Base-by-base conservation (phyloP, 2,888 invertebrate genomes). In the Germaria angustata region DNA sequence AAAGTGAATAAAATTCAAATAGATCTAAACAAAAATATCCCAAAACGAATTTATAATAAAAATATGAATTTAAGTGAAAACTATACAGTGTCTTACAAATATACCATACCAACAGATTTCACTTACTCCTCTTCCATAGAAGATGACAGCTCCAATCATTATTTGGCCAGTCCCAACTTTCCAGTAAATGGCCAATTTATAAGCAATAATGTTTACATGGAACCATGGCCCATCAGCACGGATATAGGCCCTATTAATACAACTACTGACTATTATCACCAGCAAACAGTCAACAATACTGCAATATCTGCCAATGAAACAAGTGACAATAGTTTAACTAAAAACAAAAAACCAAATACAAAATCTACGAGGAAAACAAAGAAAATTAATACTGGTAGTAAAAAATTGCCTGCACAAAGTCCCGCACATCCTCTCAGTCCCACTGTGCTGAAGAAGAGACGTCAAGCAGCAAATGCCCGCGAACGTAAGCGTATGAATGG, bases 401-500 rank as follows among this genome's bases (percentile, higher is more conserved):
- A 66, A 24, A 75, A 53, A 51, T 2, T 13, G 22, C 9, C 17
- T 0, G 5, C 22, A 0, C 32, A 34, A 72, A 79, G 39, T 82
- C 65, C 34, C 7, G 9, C 36, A 11, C 59, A 53, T 28, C 51
- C 79, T 86, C 93, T 92, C 85, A 94, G 90, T 84, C 93, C 93
- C 22, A 92, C 92, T 1, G 92, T 94, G 6, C 86, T 94, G 80
- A 93, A 93, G 86, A 93, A 93, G 63, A 91, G 95, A 24, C 92
- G 95, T 32, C 91, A 95, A 59, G 95, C 95, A 2, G 95, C 95
- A 1, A 95, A 95, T 89, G 95, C 95, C 0, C 91, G 95, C 1
- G 95, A 95, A 89, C 91, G 95, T 57, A 92, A 95, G 63, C 92
- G 95, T 46, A 95, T 95, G 95, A 94, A 94, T 88, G 94, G 94